Evolutionary conservation across 1,140 invertebrate genomes (phyloP).

Genomic region (Microplitis demolitor): DNA sequence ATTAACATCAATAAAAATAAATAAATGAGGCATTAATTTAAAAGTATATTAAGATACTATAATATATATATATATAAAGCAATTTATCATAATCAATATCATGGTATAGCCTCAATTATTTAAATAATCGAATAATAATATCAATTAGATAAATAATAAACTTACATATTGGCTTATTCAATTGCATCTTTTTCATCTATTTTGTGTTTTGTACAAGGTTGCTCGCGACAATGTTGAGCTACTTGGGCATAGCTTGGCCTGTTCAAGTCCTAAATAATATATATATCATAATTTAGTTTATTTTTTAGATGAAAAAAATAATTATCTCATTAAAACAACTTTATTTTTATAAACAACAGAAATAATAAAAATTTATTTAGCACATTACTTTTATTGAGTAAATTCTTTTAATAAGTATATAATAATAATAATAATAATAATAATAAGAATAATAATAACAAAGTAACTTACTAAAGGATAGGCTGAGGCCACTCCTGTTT

Average conservation of each 20-base stretch:
- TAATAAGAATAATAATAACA: constrained; percentile 9
- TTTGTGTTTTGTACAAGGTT: constrained; percentile 63
- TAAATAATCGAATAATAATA: background rate
- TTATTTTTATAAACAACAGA: too few species aligned
- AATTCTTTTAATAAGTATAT: background rate
- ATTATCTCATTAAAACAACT: too few species aligned
- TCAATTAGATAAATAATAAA: constrained; percentile 29
- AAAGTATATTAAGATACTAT: too few species aligned
- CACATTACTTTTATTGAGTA: too few species aligned
- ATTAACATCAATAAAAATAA: too few species aligned
- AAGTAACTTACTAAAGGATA: constrained; percentile 55
- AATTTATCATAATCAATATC: too few species aligned
- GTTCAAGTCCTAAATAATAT: constrained; percentile 59
- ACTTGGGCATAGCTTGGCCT: constrained; percentile 84
- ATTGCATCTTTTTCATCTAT: constrained; percentile 58
- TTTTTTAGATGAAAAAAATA: too few species aligned
- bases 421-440: background rate
- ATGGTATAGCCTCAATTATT: too few species aligned
- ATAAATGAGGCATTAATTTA: too few species aligned
- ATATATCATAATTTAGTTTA: constrained; percentile 14
- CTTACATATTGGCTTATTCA: constrained; percentile 55
- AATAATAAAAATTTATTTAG: too few species aligned
- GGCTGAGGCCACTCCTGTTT: constrained; percentile 52
- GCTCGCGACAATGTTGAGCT: constrained; percentile 74
- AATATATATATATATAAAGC: too few species aligned